Evolutionary conservation across 2,113 vertebrate genomes (phyloP).

Genomic region (Neolamprologus variostigma): DNA sequence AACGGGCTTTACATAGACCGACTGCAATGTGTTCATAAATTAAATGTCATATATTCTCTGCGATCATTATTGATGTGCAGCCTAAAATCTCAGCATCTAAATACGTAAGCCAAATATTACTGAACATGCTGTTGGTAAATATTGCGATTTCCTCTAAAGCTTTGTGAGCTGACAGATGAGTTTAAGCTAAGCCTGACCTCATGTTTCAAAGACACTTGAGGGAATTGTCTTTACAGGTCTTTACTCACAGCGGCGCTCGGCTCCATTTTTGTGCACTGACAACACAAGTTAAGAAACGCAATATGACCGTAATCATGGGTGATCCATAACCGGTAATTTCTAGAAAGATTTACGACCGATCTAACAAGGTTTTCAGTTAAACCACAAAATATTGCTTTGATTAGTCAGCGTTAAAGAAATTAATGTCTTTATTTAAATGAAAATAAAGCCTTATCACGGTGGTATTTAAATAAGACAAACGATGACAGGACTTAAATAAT

Average conservation of each 20-base stretch:
- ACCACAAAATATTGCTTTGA: slow-evolving; percentile 55
- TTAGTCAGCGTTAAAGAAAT: slow-evolving; percentile 67
- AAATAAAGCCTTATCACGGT: slow-evolving; percentile 64
- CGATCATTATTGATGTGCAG: background rate
- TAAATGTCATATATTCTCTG: background rate
- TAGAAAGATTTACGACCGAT: slow-evolving; percentile 55
- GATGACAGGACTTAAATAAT: slow-evolving; percentile 62
- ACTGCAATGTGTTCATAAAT: background rate
- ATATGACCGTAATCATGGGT: slow-evolving; percentile 16
- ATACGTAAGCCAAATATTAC: background rate
- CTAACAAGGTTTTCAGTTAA: slow-evolving; percentile 48
- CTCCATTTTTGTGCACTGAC: background rate
- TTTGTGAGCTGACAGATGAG: background rate
- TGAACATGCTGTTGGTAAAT: background rate
- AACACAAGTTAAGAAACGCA: background rate
- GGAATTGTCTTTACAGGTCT: background rate
- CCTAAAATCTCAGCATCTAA: background rate
- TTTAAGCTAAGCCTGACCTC: background rate
- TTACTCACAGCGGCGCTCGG: background rate
- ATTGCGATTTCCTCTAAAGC: background rate
- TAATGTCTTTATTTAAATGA: slow-evolving; percentile 65
- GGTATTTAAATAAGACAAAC: slow-evolving; percentile 69
- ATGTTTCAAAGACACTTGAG: background rate
- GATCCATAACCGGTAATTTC: slow-evolving; percentile 26
- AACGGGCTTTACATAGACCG: background rate